Evolutionary conservation across 2,113 vertebrate species (phyloP).

Genomic region (Connochaetes taurinus): DNA sequence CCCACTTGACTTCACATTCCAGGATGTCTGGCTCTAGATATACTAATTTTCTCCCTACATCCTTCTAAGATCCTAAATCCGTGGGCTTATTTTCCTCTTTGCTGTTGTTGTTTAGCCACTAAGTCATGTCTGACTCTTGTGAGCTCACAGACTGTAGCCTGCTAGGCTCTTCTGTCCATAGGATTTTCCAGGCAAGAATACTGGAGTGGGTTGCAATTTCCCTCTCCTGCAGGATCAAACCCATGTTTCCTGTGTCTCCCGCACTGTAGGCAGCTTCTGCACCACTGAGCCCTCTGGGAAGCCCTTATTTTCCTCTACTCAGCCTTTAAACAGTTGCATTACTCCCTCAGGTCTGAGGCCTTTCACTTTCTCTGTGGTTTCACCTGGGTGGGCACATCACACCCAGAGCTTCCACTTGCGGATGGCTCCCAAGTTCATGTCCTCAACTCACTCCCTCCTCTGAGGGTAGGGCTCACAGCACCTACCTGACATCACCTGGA

Average conservation of each 20-base stretch:
- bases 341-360: background rate
- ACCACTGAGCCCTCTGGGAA: background rate
- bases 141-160: background rate
- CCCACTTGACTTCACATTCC: too few relatives aligned
- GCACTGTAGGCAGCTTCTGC: background rate
- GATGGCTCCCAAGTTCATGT: background rate
- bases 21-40: background rate
- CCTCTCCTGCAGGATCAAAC: background rate
- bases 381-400: background rate
- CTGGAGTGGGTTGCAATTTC: background rate
- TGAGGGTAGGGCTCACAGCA: background rate
- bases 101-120: background rate
- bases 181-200: background rate
- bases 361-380: background rate
- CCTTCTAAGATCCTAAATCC: background rate
- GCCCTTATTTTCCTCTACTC: background rate
- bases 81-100: background rate
- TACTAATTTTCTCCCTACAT: background rate
- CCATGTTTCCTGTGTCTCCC: background rate
- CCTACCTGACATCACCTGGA: background rate
- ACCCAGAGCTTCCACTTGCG: background rate
- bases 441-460: background rate
- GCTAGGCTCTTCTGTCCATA: background rate
- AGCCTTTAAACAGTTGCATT: background rate
- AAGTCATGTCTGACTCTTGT: background rate